Evolutionary conservation across 35 echinoderm and acorn worm species (phyloP).

Genomic region (Apostichopus japonicus): DNA sequence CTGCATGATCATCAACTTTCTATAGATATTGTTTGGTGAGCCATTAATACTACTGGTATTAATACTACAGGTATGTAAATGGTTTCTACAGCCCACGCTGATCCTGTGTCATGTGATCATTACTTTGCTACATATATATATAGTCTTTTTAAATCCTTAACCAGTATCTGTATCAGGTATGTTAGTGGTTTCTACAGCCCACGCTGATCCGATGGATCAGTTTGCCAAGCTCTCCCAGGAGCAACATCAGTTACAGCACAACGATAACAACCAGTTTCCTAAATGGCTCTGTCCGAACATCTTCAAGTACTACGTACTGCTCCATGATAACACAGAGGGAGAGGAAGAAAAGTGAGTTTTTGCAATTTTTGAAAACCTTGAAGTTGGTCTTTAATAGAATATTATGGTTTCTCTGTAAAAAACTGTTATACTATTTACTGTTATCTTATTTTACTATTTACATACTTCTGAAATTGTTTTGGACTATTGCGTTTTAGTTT

Average conservation of each 20-base stretch:
- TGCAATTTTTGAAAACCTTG: too few species aligned
- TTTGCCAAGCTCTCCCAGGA: slow-evolving; percentile 93
- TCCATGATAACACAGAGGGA: slow-evolving; percentile 97
- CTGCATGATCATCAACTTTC: too few species aligned
- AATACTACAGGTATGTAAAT: background rate
- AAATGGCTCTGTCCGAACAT: slow-evolving; percentile 97
- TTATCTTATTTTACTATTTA: too few species aligned
- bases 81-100: background rate
- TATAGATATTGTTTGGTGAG: too few species aligned
- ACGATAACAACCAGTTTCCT: slow-evolving; percentile 61
- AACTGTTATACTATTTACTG: too few species aligned
- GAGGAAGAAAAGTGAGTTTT: slow-evolving; percentile 98
- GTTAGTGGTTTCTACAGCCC: slow-evolving; percentile 90
- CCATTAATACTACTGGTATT: too few species aligned
- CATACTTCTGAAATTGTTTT: too few species aligned
- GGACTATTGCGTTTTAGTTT: too few species aligned
- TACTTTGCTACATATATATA: too few species aligned
- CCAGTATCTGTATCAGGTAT: slow-evolving; percentile 68
- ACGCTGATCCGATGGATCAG: slow-evolving; percentile 95
- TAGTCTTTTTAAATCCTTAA: slow-evolving; percentile 57
- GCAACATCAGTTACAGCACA: slow-evolving; percentile 93
- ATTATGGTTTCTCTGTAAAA: too few species aligned
- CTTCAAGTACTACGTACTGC: slow-evolving; percentile 95
- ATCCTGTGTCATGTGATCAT: background rate
- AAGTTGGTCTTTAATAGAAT: too few species aligned